A percentile compares a stretch with the other conserved stretches of the same genome.
phyloP scores from a whole-genome alignment of 64 coral and sea anemone species.

The Porites australiensis region DNA sequence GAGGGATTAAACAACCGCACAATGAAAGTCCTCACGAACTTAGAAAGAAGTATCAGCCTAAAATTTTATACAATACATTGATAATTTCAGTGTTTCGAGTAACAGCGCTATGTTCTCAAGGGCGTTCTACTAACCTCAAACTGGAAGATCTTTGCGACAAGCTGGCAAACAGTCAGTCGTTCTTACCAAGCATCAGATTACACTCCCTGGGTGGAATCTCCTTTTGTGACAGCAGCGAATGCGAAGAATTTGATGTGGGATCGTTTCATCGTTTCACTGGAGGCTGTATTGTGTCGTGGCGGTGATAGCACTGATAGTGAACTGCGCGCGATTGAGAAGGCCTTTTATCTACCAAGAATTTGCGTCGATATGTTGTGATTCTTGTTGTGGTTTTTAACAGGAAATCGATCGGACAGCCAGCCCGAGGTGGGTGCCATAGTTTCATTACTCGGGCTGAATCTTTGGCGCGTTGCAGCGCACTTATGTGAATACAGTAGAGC shows the following conservation, averaged over 20 bases:
- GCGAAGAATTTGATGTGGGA: constrained; percentile 48
- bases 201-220: constrained; percentile 37
- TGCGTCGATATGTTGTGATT: neutral
- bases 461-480: neutral
- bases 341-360: neutral
- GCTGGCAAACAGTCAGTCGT: neutral
- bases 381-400: constrained; percentile 10
- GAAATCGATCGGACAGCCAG: constrained; percentile 34
- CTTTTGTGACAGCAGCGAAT: constrained; percentile 19
- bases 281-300: constrained; percentile 6
- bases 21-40: constrained; percentile 4
- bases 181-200: constrained; percentile 7
- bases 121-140: neutral
- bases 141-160: neutral
- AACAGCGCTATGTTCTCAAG: too few species aligned
- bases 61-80: neutral
- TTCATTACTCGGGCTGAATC: neutral
- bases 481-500: neutral
- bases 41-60: neutral
- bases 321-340: neutral
- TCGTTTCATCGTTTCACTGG: constrained; percentile 53
- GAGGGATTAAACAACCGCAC: constrained; percentile 19
- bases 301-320: neutral
- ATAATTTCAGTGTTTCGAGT: neutral
- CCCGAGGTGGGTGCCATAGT: neutral